Evolutionary conservation across 2,888 invertebrate species (phyloP).

Genomic region (Tetranychus piercei): DNA sequence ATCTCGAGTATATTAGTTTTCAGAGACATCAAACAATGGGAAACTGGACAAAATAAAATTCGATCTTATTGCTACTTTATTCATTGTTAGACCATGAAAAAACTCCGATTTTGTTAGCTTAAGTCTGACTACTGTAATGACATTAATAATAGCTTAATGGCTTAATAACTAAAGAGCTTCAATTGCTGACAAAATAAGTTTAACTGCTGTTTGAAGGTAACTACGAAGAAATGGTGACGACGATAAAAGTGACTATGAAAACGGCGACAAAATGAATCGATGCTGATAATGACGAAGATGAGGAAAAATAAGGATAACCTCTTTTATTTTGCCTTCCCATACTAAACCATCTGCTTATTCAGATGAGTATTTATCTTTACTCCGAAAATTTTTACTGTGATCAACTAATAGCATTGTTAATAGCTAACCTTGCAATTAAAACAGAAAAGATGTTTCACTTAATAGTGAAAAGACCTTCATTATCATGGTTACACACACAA

Average conservation of each 20-base stretch:
- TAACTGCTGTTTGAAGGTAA: neutral
- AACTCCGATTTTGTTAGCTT: no score
- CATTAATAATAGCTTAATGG: no score
- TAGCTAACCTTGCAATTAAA: neutral
- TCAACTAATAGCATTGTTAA: neutral
- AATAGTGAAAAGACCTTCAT: no score
- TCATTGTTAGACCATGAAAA: no score
- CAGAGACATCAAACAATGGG: no score
- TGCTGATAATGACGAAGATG: neutral
- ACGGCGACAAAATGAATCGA: neutral
- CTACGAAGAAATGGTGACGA: neutral
- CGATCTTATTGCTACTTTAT: no score
- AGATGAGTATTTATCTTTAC: neutral
- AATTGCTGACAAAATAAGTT: neutral
- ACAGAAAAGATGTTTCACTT: neutral
- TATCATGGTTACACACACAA: no score
- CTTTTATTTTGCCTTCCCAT: neutral
- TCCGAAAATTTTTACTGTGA: neutral
- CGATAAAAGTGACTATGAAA: neutral
- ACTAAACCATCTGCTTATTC: neutral
- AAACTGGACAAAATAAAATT: no score
- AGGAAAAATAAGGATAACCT: neutral
- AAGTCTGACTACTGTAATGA: no score
- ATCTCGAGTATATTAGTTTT: no score
- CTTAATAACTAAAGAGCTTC: no score